Base-by-base conservation (phyloP, 2,797 vertebrate species). In the Tiaroga cobitis region DNA sequence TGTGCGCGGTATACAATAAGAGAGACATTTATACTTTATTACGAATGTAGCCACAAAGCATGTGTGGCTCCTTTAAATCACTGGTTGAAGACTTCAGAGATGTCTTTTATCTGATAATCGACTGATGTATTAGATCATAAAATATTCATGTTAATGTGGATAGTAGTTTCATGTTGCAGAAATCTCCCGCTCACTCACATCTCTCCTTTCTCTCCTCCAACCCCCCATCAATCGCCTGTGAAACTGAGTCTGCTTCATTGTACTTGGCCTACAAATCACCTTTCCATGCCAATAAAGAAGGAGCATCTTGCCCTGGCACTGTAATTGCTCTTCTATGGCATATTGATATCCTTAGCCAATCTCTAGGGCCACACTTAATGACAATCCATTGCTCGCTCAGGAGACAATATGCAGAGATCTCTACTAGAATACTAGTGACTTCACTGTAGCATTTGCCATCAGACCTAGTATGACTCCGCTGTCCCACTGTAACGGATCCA, bases 91-190 rank as follows among this genome's bases (percentile, higher is more conserved):
- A 37, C 37, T 37, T 72, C 29, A 82, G 41, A 72, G 21, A 39
- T 61, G 63, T 68, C 54, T 67, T 49, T 61, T 63, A 67, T 82
- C 65, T 82, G 11, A 68, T 46, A 83, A 83, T 88, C 61, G 81
- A 82, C 43, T 83, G 73, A 73, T 89, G 87, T 85, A 54, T 82
- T 83, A 83, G 41, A 74, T 88, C 41, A 82, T 88, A 21, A 90
- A 90, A 86, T 87, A 90, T 90, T 87, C 49, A 90, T 88, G 78
- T 15, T 82, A 11, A 88, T 87, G 81, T 69, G 69, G 81, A 59
- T 87, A 37, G 83, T 84, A 43, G 84, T 83, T 87, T 87, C 73
- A 85, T 46, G 67, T 85, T 84, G 67, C 84, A 69, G 32, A 77
- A 77, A 74, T 26, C 61, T 49, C 59, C 34, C 74, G 32, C 61